phyloP scores from a whole-genome alignment of 2,888 invertebrate species.

The Dysmachus trigonus region DNA sequence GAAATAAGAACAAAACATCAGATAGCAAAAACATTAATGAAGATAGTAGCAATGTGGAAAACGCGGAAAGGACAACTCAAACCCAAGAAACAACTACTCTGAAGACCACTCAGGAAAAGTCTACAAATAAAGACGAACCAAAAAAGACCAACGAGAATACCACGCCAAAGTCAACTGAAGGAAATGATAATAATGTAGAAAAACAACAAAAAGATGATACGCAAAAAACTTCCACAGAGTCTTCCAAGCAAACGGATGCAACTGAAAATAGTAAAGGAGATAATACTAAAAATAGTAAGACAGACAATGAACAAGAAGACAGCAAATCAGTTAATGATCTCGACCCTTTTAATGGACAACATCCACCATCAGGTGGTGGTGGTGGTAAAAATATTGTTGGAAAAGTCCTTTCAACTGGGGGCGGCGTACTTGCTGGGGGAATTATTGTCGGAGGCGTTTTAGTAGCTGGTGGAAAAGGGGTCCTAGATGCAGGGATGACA shows the following conservation, averaged over 20 bases:
- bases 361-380: background rate
- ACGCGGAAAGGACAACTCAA: background rate
- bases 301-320: background rate
- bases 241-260: background rate
- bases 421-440: background rate
- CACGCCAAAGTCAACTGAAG: background rate
- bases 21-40: background rate
- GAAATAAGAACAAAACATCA: background rate
- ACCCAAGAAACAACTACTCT: background rate
- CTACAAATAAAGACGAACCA: background rate
- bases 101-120: background rate
- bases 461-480: background rate
- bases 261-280: background rate
- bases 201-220: background rate
- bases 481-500: background rate
- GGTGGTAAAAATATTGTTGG: background rate
- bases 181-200: background rate
- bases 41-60: background rate
- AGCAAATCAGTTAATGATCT: background rate
- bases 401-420: background rate
- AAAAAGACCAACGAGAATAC: background rate
- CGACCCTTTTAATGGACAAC: background rate
- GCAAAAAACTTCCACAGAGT: background rate
- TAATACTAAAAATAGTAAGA: background rate
- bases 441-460: background rate